Conservation (phyloP, 2,888 invertebrate genomes). For the Sarcophaga subvicina region DNA sequence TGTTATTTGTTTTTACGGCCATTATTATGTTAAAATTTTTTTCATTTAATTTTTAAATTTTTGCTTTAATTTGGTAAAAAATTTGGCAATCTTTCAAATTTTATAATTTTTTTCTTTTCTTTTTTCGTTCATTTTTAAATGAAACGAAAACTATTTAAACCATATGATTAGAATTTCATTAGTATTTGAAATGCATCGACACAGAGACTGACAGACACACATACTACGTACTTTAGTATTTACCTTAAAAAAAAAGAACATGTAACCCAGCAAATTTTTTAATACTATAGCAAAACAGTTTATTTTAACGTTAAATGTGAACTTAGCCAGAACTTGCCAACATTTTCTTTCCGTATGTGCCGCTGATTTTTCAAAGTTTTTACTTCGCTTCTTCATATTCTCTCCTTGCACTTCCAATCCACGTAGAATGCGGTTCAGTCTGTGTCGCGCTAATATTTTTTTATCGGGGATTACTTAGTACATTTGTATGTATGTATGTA, state of each 20-base stretch:
- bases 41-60: constrained; percentile 22
- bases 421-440: too few relatives aligned
- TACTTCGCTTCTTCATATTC: too few relatives aligned
- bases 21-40: constrained; percentile 44
- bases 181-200: constrained; percentile 26
- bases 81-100: constrained; percentile 71
- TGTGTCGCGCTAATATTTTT: too few relatives aligned
- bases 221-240: constrained; percentile 16
- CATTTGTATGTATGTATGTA: too few relatives aligned
- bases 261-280: background rate
- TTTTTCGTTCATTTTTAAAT: constrained; percentile 26
- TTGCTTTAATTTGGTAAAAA: constrained; percentile 57
- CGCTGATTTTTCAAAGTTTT: too few relatives aligned
- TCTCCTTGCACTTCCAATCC: too few relatives aligned
- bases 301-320: too few relatives aligned
- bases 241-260: background rate
- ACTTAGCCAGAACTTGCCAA: too few relatives aligned
- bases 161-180: constrained; percentile 70
- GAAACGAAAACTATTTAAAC: constrained; percentile 67
- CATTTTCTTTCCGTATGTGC: too few relatives aligned
- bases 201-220: background rate
- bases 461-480: too few relatives aligned
- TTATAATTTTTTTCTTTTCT: constrained; percentile 43
- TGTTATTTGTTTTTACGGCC: constrained; percentile 15
- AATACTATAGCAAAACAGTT: background rate